Conservation (phyloP, 1,140 invertebrate species). For the Megathymus violae region DNA sequence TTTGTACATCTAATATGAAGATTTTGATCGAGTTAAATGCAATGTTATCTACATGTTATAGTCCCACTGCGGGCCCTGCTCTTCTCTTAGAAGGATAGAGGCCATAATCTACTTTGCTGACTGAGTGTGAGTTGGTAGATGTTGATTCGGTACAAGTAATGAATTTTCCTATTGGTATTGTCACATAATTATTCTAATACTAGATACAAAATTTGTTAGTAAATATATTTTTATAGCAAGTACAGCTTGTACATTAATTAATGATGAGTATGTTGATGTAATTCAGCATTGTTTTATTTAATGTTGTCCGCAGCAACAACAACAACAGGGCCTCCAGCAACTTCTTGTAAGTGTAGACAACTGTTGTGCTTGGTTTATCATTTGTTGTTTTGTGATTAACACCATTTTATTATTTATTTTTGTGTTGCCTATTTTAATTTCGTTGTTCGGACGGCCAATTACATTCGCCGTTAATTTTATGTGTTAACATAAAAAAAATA, state of each 20-base stretch:
- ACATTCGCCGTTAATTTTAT: conserved; percentile 4
- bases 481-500: background rate
- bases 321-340: conserved; percentile 86
- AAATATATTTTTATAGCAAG: background rate
- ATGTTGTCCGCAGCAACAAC: conserved; percentile 84
- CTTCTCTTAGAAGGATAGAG: background rate
- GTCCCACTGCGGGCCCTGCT: background rate
- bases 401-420: conserved; percentile 47
- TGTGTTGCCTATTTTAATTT: conserved; percentile 25
- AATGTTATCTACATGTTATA: too few species aligned
- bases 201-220: background rate
- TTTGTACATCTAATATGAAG: too few species aligned
- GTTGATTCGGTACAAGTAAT: too few species aligned
- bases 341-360: conserved; percentile 85
- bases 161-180: too few species aligned
- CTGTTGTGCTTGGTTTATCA: conserved; percentile 62
- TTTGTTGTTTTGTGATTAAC: conserved; percentile 76
- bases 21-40: too few species aligned
- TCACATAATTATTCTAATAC: background rate
- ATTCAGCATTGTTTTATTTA: conserved; percentile 54
- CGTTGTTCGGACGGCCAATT: conserved; percentile 11
- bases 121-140: too few species aligned
- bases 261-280: conserved; percentile 32
- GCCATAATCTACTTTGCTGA: too few species aligned
- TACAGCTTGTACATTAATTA: background rate